Percentiles rank a stretch among this genome's conserved stretches.
Evolutionary conservation across 1,140 invertebrate genomes (phyloP).

Genomic region (Schlechtendalia chinensis): DNA sequence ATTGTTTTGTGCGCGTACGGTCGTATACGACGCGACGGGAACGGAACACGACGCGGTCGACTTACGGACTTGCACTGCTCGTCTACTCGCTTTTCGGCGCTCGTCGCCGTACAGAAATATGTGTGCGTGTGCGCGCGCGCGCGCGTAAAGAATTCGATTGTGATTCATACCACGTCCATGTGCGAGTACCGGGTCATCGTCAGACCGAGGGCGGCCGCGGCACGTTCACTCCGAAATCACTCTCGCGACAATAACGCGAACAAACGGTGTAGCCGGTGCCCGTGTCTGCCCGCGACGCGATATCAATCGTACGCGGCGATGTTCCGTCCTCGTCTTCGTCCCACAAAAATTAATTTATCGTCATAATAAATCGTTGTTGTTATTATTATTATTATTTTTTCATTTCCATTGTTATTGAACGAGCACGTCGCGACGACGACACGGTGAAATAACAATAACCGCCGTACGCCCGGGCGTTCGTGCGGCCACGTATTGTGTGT

Average conservation of each 20-base stretch:
- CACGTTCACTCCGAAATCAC: slow-evolving; percentile 21
- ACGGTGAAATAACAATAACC: background rate
- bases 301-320: background rate
- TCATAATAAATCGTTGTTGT: background rate
- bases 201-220: background rate
- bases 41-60: background rate
- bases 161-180: background rate
- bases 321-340: slow-evolving; percentile 31
- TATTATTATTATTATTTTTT: no score
- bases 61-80: background rate
- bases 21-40: background rate
- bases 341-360: slow-evolving; percentile 29
- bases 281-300: background rate
- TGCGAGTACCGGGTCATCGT: slow-evolving; percentile 12
- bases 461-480: background rate
- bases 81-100: slow-evolving; percentile 4
- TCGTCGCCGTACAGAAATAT: background rate
- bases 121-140: no score
- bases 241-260: background rate
- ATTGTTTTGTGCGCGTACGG: background rate
- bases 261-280: background rate
- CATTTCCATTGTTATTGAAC: background rate
- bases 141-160: background rate
- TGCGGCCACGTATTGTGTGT: background rate
- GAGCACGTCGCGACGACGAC: background rate